phyloP scores from a whole-genome alignment of 2,888 invertebrate genomes.

The Drosophila robusta region DNA sequence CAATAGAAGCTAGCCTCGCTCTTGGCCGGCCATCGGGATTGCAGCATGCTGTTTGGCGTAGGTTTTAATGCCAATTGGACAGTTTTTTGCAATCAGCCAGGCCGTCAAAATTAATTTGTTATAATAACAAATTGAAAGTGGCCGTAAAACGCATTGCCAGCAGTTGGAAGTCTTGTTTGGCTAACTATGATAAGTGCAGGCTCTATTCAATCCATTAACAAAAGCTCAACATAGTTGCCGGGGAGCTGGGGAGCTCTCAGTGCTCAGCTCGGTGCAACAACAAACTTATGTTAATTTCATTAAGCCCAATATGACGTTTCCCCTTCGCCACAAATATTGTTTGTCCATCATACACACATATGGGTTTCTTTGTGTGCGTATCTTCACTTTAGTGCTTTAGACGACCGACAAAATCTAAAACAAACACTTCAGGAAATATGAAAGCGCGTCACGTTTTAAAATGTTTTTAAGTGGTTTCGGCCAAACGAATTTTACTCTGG shows the following conservation, averaged over 20 bases:
- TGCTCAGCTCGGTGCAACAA: constrained; percentile 41
- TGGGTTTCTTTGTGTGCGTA: constrained; percentile 8
- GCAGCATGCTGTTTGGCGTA: constrained; percentile 69
- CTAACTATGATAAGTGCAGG: constrained; percentile 3
- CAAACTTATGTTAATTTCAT: constrained; percentile 61
- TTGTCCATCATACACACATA: background rate
- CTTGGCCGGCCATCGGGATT: constrained; percentile 18
- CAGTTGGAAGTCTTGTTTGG: background rate
- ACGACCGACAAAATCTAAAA: constrained; percentile 58
- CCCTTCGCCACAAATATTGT: constrained; percentile 45
- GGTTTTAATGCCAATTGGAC: constrained; percentile 74
- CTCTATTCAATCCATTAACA: background rate
- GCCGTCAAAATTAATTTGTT: constrained; percentile 78
- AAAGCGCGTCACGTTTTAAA: constrained; percentile 69
- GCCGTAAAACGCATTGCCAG: constrained; percentile 14
- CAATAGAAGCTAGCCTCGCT: constrained; percentile 51
- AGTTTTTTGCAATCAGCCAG: constrained; percentile 77
- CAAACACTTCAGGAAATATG: constrained; percentile 61
- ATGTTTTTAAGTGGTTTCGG: constrained; percentile 55
- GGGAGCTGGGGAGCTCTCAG: constrained; percentile 9
- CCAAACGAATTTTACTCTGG: constrained; percentile 28
- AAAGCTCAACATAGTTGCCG: background rate
- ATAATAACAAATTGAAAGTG: constrained; percentile 75
- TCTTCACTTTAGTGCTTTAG: constrained; percentile 52
- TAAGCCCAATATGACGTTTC: constrained; percentile 34